phyloP scores from a whole-genome alignment of 2,113 vertebrate genomes.

The Acrocephalus arundinaceus region DNA sequence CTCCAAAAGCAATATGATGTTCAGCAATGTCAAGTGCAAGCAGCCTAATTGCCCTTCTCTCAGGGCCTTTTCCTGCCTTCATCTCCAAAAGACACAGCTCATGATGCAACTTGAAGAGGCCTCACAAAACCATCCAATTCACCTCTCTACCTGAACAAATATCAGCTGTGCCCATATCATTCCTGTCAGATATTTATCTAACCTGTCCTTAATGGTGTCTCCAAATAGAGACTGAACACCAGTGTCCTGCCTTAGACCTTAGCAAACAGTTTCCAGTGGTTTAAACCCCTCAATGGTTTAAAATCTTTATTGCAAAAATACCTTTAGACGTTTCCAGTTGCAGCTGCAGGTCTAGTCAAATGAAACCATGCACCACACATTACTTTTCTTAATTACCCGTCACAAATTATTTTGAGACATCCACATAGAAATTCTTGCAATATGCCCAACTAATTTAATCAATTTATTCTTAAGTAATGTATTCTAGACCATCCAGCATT shows the following conservation, averaged over 20 bases:
- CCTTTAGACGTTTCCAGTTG: not conserved
- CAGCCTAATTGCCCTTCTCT: not conserved
- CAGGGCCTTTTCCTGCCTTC: not conserved
- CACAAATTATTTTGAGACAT: not conserved
- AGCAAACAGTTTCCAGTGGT: not conserved
- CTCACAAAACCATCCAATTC: not conserved
- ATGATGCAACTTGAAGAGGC: not conserved
- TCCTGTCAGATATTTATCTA: not conserved
- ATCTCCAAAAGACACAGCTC: not conserved
- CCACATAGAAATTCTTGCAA: not conserved
- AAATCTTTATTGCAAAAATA: not conserved
- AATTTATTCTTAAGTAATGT: not conserved
- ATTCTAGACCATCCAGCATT: not conserved
- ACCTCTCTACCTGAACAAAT: not conserved
- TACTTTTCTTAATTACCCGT: not conserved
- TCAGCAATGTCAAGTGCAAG: not conserved
- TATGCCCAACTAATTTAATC: not conserved
- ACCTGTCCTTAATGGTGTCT: not conserved
- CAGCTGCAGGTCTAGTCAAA: not conserved
- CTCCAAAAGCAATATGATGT: not conserved
- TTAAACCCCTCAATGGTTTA: not conserved
- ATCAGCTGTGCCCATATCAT: not conserved
- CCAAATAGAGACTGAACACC: not conserved
- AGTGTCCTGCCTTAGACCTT: not conserved
- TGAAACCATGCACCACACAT: not conserved